Evolutionary conservation across 2,113 vertebrate genomes (phyloP), one percentile per base, ranked within the genome.

Genomic region (Zosterops hypoxanthus): DNA sequence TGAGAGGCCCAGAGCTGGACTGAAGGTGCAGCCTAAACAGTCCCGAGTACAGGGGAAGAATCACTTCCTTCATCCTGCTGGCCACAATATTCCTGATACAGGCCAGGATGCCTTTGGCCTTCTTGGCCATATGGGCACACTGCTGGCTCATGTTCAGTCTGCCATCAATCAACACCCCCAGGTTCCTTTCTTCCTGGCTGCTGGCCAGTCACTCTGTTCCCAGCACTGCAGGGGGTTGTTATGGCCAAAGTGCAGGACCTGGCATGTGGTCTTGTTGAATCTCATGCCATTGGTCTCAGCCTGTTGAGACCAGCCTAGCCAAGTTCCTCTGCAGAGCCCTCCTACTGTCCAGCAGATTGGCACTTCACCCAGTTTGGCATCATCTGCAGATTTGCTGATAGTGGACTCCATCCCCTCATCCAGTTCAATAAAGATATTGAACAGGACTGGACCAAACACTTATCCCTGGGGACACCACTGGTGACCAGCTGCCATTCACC

Each of bases 151-250:
- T 15, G 12, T 52, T 71, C 80, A 34, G 4, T 29, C 34, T 28
- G 19, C 53, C 2, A 3, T 50, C 44, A 70, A 1, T 11, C 46
- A 70, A 20, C 7, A 52, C 9, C 34, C 31, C 15, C 53, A 49
- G 23, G 29, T 3, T 7, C 19, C 15, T 60, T 42, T 70, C 55
- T 60, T 24, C 29, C 19, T 42, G 20, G 9, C 24, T 0, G 0
- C 44, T 50, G 29, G 16, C 19, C 36, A 50, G 20, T 4, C 36
- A 14, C 19, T 41, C 23, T 0, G 0, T n/a, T 9, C 46, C 36
- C 46, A 70, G 18, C 14, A 41, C 20, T 42, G 44, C 44, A 50
- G 20, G 15, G 29, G 12, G 18, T 41, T 60, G 15, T 29, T 29
- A 6, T 24, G 24, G 24, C 24, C 55, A 60, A 60, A 50, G 29